Base-by-base conservation (phyloP, 2,113 vertebrate species). In the Cyanoderma ruficeps region DNA sequence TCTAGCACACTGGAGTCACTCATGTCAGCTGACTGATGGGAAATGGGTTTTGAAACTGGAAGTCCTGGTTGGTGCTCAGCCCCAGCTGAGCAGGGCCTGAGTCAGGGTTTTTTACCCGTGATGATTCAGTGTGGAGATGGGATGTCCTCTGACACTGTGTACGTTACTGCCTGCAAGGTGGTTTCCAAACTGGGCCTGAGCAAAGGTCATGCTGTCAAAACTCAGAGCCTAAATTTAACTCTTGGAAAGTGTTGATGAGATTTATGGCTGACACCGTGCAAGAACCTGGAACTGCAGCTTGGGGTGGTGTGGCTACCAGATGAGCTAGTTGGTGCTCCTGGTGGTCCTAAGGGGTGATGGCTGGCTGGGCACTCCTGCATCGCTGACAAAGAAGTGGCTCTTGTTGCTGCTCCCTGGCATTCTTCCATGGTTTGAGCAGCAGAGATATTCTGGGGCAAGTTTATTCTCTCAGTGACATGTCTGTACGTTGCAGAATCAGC, bases 81-180 rank as follows among this genome's bases (percentile, higher is more conserved):
- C 28, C 18, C 28, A 35, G 56, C 21, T 12, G 35, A 35, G 56
- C 21, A 11, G 35, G 21, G 53, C 16, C 0, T 0, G 0, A 22
- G 4, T 17, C 24, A 3, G 18, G 89, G 67, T 11, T 23, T 56
- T 79, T 94, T 30, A 83, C 5, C 4, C 0, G 2, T 9, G 1
- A 20, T 94, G 94, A 87, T 81, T 96, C 78, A 81, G 37, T 4
- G 4, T 59, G 42, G 42, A 24, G 18, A 5, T 63, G 53, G 53
- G 74, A 27, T 83, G 81, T 83, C 39, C 37, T 83, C 41, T 46
- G 67, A 56, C 85, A 75, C 30, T 6, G 3, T 16, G 13, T 23
- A 21, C 1, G 0, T 74, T 83, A 13, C 44, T 55, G 67, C 10
- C 41, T 44, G 22, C 0, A 3, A 55, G 75, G 93, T 85, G 87